These are phyloP conservation scores for Aeoliscus strigatus DNA, from an alignment of 2,797 vertebrate genomes.

Conservation along the genomic window DNA sequence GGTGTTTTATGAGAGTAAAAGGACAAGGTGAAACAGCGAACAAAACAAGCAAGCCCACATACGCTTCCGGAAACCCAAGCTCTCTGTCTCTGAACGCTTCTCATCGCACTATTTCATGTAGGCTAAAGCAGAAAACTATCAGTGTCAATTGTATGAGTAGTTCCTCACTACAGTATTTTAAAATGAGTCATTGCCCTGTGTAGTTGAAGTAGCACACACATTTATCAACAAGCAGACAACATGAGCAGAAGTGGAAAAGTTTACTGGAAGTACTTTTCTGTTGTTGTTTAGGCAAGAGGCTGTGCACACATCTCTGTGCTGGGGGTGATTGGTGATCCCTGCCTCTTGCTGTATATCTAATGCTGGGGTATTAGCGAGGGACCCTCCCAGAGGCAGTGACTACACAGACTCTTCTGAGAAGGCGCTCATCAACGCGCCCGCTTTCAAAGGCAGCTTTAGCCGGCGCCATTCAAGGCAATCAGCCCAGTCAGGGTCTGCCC, in stretches of 20 bases:
- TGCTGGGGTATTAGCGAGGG: conserved; percentile 68
- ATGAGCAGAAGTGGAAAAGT: conserved; percentile 60
- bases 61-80: conserved; percentile 55
- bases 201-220: conserved; percentile 28
- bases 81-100: conserved; percentile 22
- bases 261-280: conserved; percentile 58
- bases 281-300: conserved; percentile 42
- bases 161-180: conserved; percentile 12
- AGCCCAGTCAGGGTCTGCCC: conserved; percentile 74
- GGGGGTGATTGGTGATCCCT: conserved; percentile 67
- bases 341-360: conserved; percentile 69
- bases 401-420: conserved; percentile 69
- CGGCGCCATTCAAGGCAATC: conserved; percentile 76
- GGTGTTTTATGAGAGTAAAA: conserved; percentile 76
- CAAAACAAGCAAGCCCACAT: conserved; percentile 55
- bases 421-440: conserved; percentile 67
- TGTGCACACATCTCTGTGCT: conserved; percentile 49
- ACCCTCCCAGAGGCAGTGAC: conserved; percentile 76
- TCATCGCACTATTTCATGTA: conserved; percentile 24
- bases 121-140: conserved; percentile 7
- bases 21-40: conserved; percentile 74
- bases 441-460: conserved; percentile 76
- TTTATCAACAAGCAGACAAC: conserved; percentile 29
- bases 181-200: conserved; percentile 18
- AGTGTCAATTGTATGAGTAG: conserved; percentile 23